Evolutionary conservation across 2,113 vertebrate genomes (phyloP), one percentile per base, ranked within the genome.

Genomic region (Malaclemys terrapin): DNA sequence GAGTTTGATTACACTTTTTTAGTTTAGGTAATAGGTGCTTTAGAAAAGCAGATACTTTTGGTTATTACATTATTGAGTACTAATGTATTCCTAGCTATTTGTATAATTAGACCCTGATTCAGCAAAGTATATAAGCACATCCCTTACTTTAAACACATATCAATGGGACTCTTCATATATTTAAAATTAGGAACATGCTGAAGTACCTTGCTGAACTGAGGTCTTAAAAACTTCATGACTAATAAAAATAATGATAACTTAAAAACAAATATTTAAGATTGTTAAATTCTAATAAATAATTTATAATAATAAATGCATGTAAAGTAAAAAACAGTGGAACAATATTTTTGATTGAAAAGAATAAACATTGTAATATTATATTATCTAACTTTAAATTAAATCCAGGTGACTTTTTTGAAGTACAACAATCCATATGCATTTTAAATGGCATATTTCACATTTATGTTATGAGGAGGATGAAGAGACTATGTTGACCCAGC

Each of bases 181-280:
- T 89, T 93, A 59, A 78, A 80, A 81, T 12, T 16, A 84, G 16
- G 24, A 69, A 9, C 35, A 84, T 81, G 27, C 3, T 29, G 22
- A 90, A 85, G 19, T 38, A 69, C 59, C 31, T 69, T 85, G 25
- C 31, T 93, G 78, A 93, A 93, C 50, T 5, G 69, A 0, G 2
- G 17, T 88, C 53, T 91, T 96, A 87, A 89, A 56, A 38, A 38
- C 89, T 78, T 94, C 85, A 89, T 89, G 24, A 50, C 19, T 96
- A 53, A 82, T 59, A 89, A 89, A 90, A 89, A 81, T 59, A 91
- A 85, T 78, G 85, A 2, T 8, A 83, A 53, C 53, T 59, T 82
- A 89, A 54, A 9, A 2, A 6, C 42, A 69, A 1, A 82, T 85
- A 76, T 87, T 45, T 91, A 85, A 92, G 38, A 38, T 20, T 35